phyloP scores from a whole-genome alignment of 2,888 invertebrate genomes.

The Standfussiana lucernea region DNA sequence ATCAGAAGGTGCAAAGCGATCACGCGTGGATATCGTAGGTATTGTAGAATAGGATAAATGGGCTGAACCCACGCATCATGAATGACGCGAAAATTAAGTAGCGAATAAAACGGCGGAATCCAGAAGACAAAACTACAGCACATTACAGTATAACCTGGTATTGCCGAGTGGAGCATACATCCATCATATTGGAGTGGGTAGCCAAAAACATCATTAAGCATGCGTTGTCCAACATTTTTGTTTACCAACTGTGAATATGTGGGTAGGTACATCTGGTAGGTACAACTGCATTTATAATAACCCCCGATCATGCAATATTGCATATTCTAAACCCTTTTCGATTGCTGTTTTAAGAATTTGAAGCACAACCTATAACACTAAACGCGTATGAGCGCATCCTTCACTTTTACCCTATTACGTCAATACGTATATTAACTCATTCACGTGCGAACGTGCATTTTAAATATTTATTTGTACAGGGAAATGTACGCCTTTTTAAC shows the following conservation, averaged over 20 bases:
- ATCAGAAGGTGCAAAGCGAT: background rate
- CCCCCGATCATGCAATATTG: background rate
- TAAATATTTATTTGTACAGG: slow-evolving; percentile 28
- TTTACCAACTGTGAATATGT: background rate
- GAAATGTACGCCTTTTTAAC: slow-evolving; percentile 30
- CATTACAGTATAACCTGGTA: too few relatives aligned
- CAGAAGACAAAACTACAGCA: background rate
- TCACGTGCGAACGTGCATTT: slow-evolving; percentile 20
- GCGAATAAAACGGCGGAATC: background rate
- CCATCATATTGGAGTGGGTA: background rate
- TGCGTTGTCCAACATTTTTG: too few relatives aligned
- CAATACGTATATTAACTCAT: slow-evolving; percentile 10
- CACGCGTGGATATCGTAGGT: background rate
- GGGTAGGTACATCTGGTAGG: too few relatives aligned
- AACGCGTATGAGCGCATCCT: background rate
- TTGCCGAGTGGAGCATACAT: background rate
- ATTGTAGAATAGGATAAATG: background rate
- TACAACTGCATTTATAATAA: background rate
- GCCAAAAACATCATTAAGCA: too few relatives aligned
- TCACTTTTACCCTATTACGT: slow-evolving; percentile 19
- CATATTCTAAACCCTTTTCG: background rate
- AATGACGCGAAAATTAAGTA: background rate
- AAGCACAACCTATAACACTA: background rate
- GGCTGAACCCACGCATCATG: background rate
- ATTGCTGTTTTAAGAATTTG: too few relatives aligned